Conservation (phyloP, 2,888 invertebrate genomes). For the Allophyes oxyacanthae region DNA sequence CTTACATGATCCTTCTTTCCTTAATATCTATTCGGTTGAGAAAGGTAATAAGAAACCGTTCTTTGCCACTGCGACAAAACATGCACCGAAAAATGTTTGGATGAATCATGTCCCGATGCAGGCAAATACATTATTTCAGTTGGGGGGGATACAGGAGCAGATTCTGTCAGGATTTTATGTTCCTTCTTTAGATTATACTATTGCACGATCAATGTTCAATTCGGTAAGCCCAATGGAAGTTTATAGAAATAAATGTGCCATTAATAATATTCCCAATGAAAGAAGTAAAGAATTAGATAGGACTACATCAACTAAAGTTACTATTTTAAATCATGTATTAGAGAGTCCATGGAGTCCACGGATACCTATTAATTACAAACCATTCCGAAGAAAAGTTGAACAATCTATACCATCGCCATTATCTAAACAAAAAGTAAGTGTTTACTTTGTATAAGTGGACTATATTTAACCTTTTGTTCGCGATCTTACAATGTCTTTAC, state of each 20-base stretch:
- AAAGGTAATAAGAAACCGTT: slow-evolving; percentile 23
- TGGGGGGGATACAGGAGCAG: slow-evolving; percentile 39
- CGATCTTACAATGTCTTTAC: slow-evolving; percentile 8
- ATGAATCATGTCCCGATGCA: slow-evolving; percentile 23
- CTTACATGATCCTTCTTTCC: slow-evolving; percentile 32
- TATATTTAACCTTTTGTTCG: slow-evolving; percentile 1
- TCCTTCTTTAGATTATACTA: slow-evolving; percentile 54
- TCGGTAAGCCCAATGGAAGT: slow-evolving; percentile 22
- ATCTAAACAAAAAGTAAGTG: slow-evolving; percentile 54
- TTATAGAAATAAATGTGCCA: slow-evolving; percentile 22
- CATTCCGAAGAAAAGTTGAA: slow-evolving; percentile 69
- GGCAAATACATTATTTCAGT: slow-evolving; percentile 33
- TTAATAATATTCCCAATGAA: slow-evolving; percentile 11
- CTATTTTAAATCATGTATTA: slow-evolving; percentile 86
- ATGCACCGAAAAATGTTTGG: slow-evolving; percentile 31
- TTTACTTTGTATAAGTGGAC: slow-evolving; percentile 1
- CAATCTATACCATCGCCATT: slow-evolving; percentile 10
- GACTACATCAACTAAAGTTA: slow-evolving; percentile 54
- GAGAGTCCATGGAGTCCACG: slow-evolving; percentile 90
- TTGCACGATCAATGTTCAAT: slow-evolving; percentile 41
- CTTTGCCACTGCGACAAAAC: slow-evolving; percentile 19
- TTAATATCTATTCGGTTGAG: slow-evolving; percentile 32
- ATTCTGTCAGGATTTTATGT: slow-evolving; percentile 37
- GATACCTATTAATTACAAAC: slow-evolving; percentile 73
- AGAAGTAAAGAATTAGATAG: slow-evolving; percentile 25